Conservation (phyloP, 2,113 vertebrate species). For the Gopherus flavomarginatus region DNA sequence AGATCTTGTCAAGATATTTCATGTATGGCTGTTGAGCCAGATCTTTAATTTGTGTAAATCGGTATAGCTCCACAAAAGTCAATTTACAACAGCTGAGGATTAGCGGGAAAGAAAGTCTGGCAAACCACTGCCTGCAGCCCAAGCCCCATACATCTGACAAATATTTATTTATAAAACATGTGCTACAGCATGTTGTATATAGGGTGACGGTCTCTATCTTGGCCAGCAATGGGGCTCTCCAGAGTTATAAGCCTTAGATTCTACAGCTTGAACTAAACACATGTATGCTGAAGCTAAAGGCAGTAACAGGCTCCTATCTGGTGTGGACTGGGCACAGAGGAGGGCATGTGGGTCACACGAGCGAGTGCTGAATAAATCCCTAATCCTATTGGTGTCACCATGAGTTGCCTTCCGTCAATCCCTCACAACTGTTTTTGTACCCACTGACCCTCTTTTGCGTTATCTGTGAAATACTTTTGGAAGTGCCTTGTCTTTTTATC, state of each 20-base stretch:
- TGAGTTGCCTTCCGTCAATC: neutral
- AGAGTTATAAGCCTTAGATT: fast-evolving
- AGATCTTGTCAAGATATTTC: neutral
- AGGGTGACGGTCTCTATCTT: fast-evolving
- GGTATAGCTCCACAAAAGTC: neutral
- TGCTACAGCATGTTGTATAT: fast-evolving
- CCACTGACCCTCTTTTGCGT: no score
- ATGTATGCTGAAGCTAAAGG: neutral
- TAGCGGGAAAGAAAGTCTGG: neutral
- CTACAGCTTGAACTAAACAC: neutral
- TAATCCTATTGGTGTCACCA: neutral
- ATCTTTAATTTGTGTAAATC: neutral
- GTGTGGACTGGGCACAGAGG: neutral
- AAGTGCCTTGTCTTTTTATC: neutral
- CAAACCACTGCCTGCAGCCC: neutral
- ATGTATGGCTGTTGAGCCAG: neutral
- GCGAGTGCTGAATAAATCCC: neutral
- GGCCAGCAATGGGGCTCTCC: neutral
- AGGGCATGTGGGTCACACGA: neutral
- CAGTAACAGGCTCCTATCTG: fast-evolving
- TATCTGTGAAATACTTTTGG: neutral
- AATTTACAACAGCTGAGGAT: neutral
- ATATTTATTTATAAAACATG: neutral
- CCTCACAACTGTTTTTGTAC: neutral
- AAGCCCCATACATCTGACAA: neutral